A percentile compares a stretch with the other conserved stretches of the same genome.
These are phyloP conservation scores for Hippotragus niger DNA, from an alignment of 2,113 vertebrate species.

Conservation along the genomic window DNA sequence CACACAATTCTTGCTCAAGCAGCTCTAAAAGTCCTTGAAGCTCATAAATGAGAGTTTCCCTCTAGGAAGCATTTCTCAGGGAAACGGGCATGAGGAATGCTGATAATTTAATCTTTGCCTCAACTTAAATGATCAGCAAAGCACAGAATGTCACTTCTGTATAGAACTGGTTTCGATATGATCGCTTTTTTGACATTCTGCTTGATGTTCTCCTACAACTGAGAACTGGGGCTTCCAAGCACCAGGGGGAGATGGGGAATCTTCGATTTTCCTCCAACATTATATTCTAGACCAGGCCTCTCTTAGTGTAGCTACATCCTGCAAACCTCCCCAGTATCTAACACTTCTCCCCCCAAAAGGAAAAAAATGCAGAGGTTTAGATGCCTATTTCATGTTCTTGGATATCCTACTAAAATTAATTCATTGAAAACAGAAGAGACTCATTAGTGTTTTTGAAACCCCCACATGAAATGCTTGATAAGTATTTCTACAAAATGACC, in stretches of 20 bases:
- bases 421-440: background rate
- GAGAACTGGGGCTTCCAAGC: background rate
- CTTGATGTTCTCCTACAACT: background rate
- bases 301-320: background rate
- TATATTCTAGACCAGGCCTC: background rate
- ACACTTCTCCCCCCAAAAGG: rapidly evolving
- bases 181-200: background rate
- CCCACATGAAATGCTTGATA: background rate
- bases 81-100: background rate
- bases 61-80: background rate
- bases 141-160: background rate
- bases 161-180: background rate
- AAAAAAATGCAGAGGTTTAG: background rate
- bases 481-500: background rate
- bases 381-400: background rate
- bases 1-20: background rate
- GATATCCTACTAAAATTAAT: background rate
- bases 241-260: background rate
- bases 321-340: background rate
- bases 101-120: background rate
- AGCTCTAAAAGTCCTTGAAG: background rate
- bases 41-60: background rate
- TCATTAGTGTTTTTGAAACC: background rate
- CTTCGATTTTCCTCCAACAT: background rate
- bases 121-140: background rate